Percentiles rank a stretch among this genome's conserved stretches.
Evolutionary conservation across 2,888 invertebrate genomes (phyloP).

Genomic region (Drosophila falleni): DNA sequence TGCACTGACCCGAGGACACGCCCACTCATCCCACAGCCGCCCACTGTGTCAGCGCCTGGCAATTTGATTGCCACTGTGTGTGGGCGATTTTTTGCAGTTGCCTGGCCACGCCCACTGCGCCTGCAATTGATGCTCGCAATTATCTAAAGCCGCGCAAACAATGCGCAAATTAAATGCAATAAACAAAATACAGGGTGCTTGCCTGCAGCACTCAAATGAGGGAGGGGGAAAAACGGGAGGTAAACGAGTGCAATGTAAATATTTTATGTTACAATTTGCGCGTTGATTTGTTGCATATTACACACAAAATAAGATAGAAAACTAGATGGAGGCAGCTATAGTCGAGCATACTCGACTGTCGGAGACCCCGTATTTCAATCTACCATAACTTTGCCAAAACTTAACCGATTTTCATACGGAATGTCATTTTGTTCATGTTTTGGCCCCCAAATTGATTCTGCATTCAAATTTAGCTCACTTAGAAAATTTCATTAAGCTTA

Average conservation of each 20-base stretch:
- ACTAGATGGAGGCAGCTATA: no score
- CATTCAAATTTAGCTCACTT: no score
- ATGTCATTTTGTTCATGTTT: no score
- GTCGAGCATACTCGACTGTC: no score
- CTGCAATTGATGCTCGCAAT: conserved; percentile 77
- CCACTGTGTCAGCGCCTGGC: conserved; percentile 66
- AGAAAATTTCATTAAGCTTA: no score
- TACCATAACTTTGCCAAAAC: no score
- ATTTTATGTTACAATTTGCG: conserved; percentile 78
- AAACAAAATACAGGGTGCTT: conserved; percentile 56
- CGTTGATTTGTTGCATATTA: conserved; percentile 79
- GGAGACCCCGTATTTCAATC: no score
- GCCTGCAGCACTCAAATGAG: conserved; percentile 9
- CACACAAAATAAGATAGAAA: conserved; percentile 31
- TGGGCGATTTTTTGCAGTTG: conserved; percentile 53
- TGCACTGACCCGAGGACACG: conserved; percentile 58
- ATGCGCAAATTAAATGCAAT: conserved; percentile 79
- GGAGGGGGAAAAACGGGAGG: background rate
- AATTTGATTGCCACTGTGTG: conserved; percentile 73
- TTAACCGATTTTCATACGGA: no score
- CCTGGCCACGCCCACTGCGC: conserved; percentile 14
- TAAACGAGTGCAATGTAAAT: conserved; percentile 60
- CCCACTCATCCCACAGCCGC: conserved; percentile 48
- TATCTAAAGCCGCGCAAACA: conserved; percentile 77
- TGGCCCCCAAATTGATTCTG: no score